Conservation (phyloP, 2,797 vertebrate genomes). For the Pipistrellus pygmaeus region DNA sequence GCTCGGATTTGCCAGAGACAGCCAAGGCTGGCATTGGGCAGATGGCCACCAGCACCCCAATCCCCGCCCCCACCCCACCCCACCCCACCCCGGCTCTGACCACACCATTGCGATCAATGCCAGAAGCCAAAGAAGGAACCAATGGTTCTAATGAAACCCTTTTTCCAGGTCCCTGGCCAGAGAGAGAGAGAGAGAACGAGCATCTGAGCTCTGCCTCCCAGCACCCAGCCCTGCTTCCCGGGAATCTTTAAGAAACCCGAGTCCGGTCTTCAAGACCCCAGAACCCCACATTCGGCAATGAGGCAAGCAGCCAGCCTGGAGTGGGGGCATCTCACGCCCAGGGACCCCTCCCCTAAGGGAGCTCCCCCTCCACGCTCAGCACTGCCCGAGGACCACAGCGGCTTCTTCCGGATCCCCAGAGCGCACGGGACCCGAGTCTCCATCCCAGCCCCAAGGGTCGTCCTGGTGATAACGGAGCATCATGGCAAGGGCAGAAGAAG, state of each 20-base stretch:
- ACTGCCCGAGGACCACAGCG: background rate
- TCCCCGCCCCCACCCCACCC: background rate
- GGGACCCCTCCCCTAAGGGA: background rate
- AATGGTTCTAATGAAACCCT: slow-evolving; percentile 84
- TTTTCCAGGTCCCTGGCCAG: slow-evolving; percentile 73
- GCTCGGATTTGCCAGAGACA: slow-evolving; percentile 41
- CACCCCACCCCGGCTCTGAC: slow-evolving; percentile 37
- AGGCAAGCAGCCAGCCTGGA: background rate
- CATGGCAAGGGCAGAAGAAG: slow-evolving; percentile 40
- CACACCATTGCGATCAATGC: slow-evolving; percentile 78
- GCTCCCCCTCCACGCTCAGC: background rate
- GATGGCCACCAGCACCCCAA: slow-evolving; percentile 13
- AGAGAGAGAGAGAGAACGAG: background rate
- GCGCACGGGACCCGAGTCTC: background rate
- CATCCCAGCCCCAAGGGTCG: slow-evolving; percentile 41
- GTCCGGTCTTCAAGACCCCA: slow-evolving; percentile 25
- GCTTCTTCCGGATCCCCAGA: slow-evolving; percentile 28
- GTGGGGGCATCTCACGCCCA: background rate
- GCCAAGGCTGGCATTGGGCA: slow-evolving; percentile 51
- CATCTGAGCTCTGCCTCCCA: background rate
- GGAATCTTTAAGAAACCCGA: slow-evolving; percentile 23
- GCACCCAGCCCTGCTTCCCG: background rate
- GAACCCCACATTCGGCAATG: background rate
- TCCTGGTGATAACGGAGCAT: slow-evolving; percentile 42
- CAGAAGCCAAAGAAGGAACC: slow-evolving; percentile 78